A percentile compares a stretch with the other conserved stretches of the same genome.
phyloP scores from a whole-genome alignment of 1,140 invertebrate genomes.

The Antheraea mylitta region DNA sequence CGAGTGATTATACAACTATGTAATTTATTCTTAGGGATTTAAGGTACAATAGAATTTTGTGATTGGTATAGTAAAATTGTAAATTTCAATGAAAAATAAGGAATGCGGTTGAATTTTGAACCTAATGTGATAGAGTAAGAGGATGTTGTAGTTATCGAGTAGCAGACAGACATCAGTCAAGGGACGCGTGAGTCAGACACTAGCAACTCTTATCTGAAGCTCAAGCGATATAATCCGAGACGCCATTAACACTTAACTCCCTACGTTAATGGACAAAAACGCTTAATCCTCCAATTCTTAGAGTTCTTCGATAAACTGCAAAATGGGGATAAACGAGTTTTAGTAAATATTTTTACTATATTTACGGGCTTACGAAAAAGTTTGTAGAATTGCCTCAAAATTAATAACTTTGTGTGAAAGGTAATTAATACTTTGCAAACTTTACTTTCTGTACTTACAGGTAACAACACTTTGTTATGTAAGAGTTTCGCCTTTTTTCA shows the following conservation, averaged over 20 bases:
- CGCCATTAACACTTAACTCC: slow-evolving; percentile 71
- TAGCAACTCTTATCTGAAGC: slow-evolving; percentile 52
- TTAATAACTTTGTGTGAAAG: neutral
- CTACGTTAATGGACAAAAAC: slow-evolving; percentile 71
- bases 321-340: slow-evolving; percentile 25
- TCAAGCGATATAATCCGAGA: slow-evolving; percentile 63
- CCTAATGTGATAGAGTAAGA: slow-evolving; percentile 31
- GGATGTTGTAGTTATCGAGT: slow-evolving; percentile 45
- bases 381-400: neutral
- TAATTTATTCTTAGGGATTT: neutral
- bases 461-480: neutral
- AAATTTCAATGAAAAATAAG: slow-evolving; percentile 3
- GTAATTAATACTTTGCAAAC: neutral
- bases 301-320: slow-evolving; percentile 42
- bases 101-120: slow-evolving; percentile 26
- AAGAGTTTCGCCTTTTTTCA: too few species aligned
- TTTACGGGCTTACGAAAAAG: neutral
- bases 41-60: neutral
- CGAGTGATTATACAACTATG: neutral
- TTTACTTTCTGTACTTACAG: neutral
- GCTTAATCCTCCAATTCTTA: slow-evolving; percentile 58
- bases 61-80: neutral
- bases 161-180: slow-evolving; percentile 60
- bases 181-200: slow-evolving; percentile 51
- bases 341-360: slow-evolving; percentile 2